Base-by-base conservation (phyloP, 2,797 vertebrate species). In the Rachycentron canadum region DNA sequence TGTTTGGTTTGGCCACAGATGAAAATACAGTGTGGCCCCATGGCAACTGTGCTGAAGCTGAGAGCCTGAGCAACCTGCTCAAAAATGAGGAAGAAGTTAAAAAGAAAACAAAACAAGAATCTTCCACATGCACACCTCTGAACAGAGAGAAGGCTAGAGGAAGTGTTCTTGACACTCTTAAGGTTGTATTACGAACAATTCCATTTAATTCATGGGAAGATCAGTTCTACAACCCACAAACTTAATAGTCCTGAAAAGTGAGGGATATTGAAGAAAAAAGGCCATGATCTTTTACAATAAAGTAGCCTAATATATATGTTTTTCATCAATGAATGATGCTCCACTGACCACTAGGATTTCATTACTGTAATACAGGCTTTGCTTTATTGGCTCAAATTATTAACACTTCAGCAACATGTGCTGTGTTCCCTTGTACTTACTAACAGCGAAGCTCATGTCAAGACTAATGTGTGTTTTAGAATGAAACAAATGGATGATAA, bases 61-160 rank as follows among this genome's bases (percentile, higher is more conserved):
- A 89, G 56, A 86, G 88, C 32, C 1, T 89, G 34, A 90, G 80
- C 65, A 86, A 90, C 9, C 19, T 89, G 40, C 30, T 89, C 9
- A 64, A 30, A 45, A 13, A 41, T 0, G 77, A 38, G 0, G 3
- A 4, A 14, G 8, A 66, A 16, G 55, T 75, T 28, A 52, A 34
- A 61, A 5, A 6, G 1, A 0, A 21, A 17, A 26, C 53, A 7
- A 12, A 2, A 23, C 13, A 0, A 52, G 19, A 0, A n/a, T 21
- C 19, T 47, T 1, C 12, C 23, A 19, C 7, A 3, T 50, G 1
- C 0, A 67, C 26, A 19, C 17, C 26, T 21, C 5, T 16, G 9
- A 30, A 23, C 26, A 63, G 50, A 25, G 0, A 13, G 17, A 40
- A 0, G 5, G 69, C 26, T 7, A 4, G 0, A 25, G 0, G 1